phyloP scores from a whole-genome alignment of 2,113 vertebrate species.

The Verasper variegatus region DNA sequence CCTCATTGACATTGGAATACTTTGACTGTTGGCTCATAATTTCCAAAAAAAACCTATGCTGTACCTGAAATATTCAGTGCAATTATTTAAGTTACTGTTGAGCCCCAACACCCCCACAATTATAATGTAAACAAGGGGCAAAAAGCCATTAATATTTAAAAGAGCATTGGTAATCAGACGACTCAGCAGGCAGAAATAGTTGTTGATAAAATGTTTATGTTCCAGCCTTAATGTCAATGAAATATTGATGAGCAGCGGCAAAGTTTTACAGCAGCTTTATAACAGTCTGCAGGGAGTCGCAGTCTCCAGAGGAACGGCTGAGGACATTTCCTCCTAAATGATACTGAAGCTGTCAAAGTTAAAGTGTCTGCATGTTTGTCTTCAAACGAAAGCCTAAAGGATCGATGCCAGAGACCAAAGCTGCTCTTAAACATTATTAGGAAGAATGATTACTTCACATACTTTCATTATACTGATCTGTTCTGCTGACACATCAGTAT shows the following conservation, averaged over 20 bases:
- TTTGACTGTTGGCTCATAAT: neutral
- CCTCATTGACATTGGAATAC: neutral
- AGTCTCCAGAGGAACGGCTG: neutral
- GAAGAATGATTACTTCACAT: neutral
- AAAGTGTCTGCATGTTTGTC: neutral
- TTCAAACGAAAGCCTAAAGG: neutral
- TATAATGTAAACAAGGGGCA: slow-evolving; percentile 1
- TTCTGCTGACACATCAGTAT: neutral
- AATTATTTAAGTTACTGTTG: neutral
- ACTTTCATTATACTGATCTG: neutral
- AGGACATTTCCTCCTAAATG: slow-evolving; percentile 13
- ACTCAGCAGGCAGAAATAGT: slow-evolving; percentile 38
- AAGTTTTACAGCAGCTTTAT: slow-evolving; percentile 39
- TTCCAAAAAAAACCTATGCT: too few relatives aligned
- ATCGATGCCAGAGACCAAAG: neutral
- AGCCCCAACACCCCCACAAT: neutral
- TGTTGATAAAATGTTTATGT: slow-evolving; percentile 67
- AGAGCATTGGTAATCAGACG: slow-evolving; percentile 17
- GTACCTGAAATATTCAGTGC: neutral
- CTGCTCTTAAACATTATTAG: neutral
- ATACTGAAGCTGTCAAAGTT: neutral
- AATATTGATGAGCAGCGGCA: slow-evolving; percentile 63
- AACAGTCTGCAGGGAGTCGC: slow-evolving; percentile 22
- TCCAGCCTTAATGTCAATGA: slow-evolving; percentile 60
- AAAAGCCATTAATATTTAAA: slow-evolving; percentile 34